phyloP scores from a whole-genome alignment of 1,140 invertebrate species.

The Magallana ariakensis region DNA sequence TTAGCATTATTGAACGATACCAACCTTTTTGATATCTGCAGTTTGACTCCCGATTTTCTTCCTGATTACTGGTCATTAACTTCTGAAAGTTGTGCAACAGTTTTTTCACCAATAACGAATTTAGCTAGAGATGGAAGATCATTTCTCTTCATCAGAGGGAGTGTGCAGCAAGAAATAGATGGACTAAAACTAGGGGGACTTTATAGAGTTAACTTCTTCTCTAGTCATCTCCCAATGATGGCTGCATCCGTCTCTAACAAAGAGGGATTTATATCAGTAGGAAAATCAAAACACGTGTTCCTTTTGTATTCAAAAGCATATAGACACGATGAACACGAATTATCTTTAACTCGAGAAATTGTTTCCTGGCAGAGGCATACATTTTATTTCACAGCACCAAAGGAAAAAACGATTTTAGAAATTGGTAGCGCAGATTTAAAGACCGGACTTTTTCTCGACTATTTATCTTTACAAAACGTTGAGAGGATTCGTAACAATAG shows the following conservation, averaged over 20 bases:
- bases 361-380: constrained; percentile 62
- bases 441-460: constrained; percentile 54
- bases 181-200: background rate
- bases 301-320: constrained; percentile 57
- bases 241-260: constrained; percentile 39
- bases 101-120: constrained; percentile 41
- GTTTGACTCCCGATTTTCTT: background rate
- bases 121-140: constrained; percentile 38
- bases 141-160: constrained; percentile 42
- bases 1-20: constrained; percentile 33
- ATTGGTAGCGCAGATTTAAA: constrained; percentile 45
- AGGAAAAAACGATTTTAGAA: constrained; percentile 24
- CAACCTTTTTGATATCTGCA: background rate
- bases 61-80: constrained; percentile 42
- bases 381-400: constrained; percentile 52
- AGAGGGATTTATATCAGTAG: constrained; percentile 56
- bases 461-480: constrained; percentile 55
- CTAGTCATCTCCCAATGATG: constrained; percentile 32
- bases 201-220: constrained; percentile 48
- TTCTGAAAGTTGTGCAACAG: constrained; percentile 31
- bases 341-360: background rate
- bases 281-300: constrained; percentile 50
- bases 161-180: constrained; percentile 37
- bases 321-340: constrained; percentile 38
- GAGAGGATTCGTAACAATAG: background rate